Conservation (phyloP, 2,888 invertebrate species). For the Synanthedon tipuliformis region DNA sequence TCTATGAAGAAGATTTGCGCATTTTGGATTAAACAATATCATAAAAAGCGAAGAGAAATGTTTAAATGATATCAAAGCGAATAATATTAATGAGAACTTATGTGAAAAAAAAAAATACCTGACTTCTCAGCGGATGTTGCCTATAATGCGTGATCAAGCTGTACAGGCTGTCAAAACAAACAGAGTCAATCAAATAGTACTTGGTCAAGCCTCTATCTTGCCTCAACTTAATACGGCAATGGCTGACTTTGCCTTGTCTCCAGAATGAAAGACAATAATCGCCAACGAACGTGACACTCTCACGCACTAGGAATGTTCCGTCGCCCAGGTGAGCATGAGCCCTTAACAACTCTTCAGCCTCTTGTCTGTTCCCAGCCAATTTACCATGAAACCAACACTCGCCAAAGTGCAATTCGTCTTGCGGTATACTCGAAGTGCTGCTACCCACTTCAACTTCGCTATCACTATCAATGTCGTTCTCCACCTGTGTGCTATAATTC, state of each 20-base stretch:
- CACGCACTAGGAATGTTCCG: conserved; percentile 92
- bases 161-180: conserved; percentile 92
- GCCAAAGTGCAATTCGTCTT: conserved; percentile 90
- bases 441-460: conserved; percentile 70
- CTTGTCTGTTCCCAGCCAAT: conserved; percentile 81
- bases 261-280: conserved; percentile 96
- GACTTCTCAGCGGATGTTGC: conserved; percentile 85
- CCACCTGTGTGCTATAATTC: conserved; percentile 62
- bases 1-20: no score
- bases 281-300: conserved; percentile 95
- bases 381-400: conserved; percentile 96
- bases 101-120: conserved; percentile 46
- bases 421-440: conserved; percentile 74
- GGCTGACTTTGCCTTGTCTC: conserved; percentile 89
- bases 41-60: no score
- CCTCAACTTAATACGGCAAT: conserved; percentile 90
- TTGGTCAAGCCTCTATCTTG: conserved; percentile 90
- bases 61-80: no score
- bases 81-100: no score
- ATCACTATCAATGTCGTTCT: conserved; percentile 71
- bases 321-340: conserved; percentile 86
- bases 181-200: conserved; percentile 89
- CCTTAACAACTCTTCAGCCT: conserved; percentile 82
- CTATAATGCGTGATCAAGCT: conserved; percentile 92
- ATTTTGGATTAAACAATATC: no score